Evolutionary conservation across 2,113 vertebrate species (phyloP).

Genomic region (Donacobius atricapilla): DNA sequence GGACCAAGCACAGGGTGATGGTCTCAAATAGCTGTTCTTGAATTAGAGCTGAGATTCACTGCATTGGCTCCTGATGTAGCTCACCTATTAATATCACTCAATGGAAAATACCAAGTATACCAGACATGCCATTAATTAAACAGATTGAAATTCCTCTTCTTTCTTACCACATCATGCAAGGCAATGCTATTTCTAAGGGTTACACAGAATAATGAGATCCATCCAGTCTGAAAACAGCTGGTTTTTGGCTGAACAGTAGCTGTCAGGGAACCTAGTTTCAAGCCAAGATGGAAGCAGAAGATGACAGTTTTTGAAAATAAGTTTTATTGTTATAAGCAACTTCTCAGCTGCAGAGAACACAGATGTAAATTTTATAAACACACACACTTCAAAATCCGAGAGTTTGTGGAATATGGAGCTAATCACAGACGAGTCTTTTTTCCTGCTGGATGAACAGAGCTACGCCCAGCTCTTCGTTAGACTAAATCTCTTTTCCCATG

Average conservation of each 20-base stretch:
- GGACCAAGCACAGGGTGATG: not conserved
- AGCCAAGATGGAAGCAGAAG: not conserved
- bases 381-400: not conserved
- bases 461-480: not conserved
- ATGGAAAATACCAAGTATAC: not conserved
- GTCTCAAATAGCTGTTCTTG: not conserved
- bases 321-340: not conserved
- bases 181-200: not conserved
- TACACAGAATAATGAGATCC: not conserved
- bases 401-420: not conserved
- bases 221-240: not conserved
- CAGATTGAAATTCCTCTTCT: not conserved
- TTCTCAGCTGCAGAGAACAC: not conserved
- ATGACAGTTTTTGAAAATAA: not conserved
- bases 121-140: not conserved
- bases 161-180: not conserved
- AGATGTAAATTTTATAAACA: not conserved
- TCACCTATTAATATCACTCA: not conserved
- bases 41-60: not conserved
- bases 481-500: not conserved
- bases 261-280: not conserved
- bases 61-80: not conserved
- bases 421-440: not conserved
- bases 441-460: not conserved
- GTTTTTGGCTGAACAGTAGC: not conserved